Base-by-base conservation (phyloP, 1,140 invertebrate species). In the Pollicipes pollicipes region DNA sequence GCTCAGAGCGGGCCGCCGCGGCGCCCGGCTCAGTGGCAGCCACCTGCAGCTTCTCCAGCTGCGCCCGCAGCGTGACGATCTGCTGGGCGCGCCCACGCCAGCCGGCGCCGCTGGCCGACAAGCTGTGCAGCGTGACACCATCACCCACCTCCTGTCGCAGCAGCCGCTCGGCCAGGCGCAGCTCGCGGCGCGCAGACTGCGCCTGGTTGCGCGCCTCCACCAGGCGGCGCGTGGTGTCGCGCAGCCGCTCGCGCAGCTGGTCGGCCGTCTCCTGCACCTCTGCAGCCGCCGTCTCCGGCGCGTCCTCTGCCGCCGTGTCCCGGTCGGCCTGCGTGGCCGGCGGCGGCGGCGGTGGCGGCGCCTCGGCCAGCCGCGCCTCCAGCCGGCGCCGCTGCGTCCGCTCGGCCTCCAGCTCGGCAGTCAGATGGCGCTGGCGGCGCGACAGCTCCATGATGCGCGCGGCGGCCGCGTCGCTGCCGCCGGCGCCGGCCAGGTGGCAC, bases 161-260 rank as follows among this genome's bases (percentile, higher is more conserved):
- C 17, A 58, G 45, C 21, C 45, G 45, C 45, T 58, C 45, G 6
- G 45, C 45, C 45, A 21, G 45, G 45, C 45, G 45, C 17, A 58
- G 45, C 6, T 58, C 45, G 6, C 45, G 45, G 2, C 45, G 45
- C 45, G 45, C 45, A 3, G 45, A 10, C 13, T 21, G 13, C 45
- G 45, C 45, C 45, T 58, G 45, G 45, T 58, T 58, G 45, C 45
- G 45, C 45, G 45, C 45, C 45, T 58, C 45, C 45, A 58, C 45
- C 45, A 58, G 45, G 6, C 45, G 45, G 45, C 45, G 45, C 45
- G 45, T 58, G 45, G 45, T 58, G 45, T 58, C 45, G 45, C 45
- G 45, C 45, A 58, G 45, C 21, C 45, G 45, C 6, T 58, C 45
- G 10, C 45, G 45, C 2, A 58, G 45, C 45, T 58, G 45, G 6